These are phyloP conservation scores for Pseudonaja textilis DNA, from an alignment of 2,113 vertebrate species.

Conservation along the genomic window DNA sequence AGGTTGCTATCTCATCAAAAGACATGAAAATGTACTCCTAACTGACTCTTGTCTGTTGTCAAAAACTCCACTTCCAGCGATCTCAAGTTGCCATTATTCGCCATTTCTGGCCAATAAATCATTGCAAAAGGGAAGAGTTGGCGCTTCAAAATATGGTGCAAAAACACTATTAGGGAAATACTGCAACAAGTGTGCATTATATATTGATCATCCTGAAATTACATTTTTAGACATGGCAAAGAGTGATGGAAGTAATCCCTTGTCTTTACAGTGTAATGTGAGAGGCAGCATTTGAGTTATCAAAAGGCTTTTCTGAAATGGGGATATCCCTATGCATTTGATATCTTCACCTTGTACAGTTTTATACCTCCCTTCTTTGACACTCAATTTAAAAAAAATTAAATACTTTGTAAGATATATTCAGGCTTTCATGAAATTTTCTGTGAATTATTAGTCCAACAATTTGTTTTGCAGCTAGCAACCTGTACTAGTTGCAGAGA, in stretches of 20 bases:
- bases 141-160: background rate
- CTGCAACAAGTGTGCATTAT: background rate
- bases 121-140: background rate
- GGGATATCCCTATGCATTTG: background rate
- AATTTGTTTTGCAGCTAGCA: background rate
- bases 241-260: background rate
- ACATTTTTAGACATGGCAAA: background rate
- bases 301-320: background rate
- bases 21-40: background rate
- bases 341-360: background rate
- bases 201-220: slow-evolving; percentile 15
- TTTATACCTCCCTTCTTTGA: background rate
- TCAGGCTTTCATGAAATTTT: background rate
- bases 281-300: background rate
- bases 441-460: background rate
- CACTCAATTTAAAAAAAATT: background rate
- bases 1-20: background rate
- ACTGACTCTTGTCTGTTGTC: background rate
- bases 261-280: background rate
- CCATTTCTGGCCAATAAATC: background rate
- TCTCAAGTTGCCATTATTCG: background rate
- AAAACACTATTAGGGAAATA: background rate
- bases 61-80: background rate
- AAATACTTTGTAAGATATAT: background rate
- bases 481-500: background rate